phyloP scores from a whole-genome alignment of 2,888 invertebrate genomes.

The Julus scandinavius region DNA sequence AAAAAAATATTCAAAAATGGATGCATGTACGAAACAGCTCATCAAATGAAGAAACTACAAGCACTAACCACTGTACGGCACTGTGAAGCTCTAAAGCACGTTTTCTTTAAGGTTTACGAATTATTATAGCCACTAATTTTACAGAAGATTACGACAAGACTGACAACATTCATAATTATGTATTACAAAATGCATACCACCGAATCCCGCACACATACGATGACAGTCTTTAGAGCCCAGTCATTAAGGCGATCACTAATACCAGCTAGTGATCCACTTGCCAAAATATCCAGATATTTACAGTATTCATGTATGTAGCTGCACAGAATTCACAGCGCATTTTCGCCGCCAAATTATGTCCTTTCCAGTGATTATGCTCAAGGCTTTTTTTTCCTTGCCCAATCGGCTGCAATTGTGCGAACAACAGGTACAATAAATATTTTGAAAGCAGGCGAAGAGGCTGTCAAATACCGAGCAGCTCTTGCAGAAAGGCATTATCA shows the following conservation, averaged over 20 bases:
- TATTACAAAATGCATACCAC: background rate
- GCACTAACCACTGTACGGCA: background rate
- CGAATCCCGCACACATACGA: background rate
- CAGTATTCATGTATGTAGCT: constrained; percentile 8
- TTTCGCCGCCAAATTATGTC: constrained; percentile 18
- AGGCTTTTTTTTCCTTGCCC: background rate
- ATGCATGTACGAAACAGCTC: no score
- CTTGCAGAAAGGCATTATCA: constrained; percentile 21
- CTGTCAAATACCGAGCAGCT: constrained; percentile 3
- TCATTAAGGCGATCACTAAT: background rate
- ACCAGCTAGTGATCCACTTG: background rate
- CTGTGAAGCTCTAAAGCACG: background rate
- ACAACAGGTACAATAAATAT: constrained; percentile 34
- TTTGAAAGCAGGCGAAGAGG: constrained; percentile 23
- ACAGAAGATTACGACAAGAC: background rate
- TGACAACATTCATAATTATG: constrained; percentile 36
- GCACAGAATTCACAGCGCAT: background rate
- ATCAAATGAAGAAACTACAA: background rate
- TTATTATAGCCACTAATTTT: background rate
- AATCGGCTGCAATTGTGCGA: constrained; percentile 30
- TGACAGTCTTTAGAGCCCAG: constrained; percentile 9
- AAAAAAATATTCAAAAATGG: no score
- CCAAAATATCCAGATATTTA: background rate
- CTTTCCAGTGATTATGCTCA: constrained; percentile 29
- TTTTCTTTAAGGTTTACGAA: background rate